These are phyloP conservation scores for Archips crataeganus DNA, from an alignment of 2,888 invertebrate genomes.

Conservation along the genomic window DNA sequence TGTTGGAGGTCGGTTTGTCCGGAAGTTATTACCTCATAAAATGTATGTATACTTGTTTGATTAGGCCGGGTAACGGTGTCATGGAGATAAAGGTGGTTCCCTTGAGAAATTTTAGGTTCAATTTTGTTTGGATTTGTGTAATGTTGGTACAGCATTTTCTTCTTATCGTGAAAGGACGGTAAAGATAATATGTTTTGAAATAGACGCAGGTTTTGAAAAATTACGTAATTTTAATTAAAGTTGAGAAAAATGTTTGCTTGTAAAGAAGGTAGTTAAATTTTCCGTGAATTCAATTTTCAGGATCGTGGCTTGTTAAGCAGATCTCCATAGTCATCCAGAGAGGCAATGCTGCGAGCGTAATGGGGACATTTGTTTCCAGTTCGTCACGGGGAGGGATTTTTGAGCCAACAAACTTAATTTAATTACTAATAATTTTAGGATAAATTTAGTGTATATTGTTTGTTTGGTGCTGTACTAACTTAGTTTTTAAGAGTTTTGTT, in stretches of 20 bases:
- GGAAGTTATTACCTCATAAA: conserved; percentile 43
- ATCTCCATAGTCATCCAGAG: too few relatives aligned
- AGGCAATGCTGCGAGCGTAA: too few relatives aligned
- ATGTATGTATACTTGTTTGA: conserved; percentile 39
- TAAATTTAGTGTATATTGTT: too few relatives aligned
- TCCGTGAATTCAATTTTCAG: too few relatives aligned
- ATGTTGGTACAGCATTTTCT: conserved; percentile 4
- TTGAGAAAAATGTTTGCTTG: background rate
- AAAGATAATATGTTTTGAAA: conserved; percentile 6
- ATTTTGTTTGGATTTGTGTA: conserved; percentile 35
- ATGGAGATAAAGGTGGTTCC: conserved; percentile 36
- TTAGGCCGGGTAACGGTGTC: conserved; percentile 39
- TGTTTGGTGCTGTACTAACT: too few relatives aligned
- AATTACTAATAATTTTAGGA: too few relatives aligned
- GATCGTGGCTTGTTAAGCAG: too few relatives aligned
- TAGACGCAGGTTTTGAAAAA: background rate
- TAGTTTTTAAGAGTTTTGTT: too few relatives aligned
- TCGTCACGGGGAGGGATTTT: too few relatives aligned
- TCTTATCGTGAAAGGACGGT: conserved; percentile 7
- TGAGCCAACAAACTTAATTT: too few relatives aligned
- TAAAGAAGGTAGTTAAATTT: too few relatives aligned
- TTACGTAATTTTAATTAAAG: background rate
- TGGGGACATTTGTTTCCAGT: too few relatives aligned
- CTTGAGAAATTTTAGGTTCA: conserved; percentile 38
- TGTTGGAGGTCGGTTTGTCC: conserved; percentile 35